Evolutionary conservation across 2,113 vertebrate species (phyloP).

Genomic region (Melospiza georgiana): DNA sequence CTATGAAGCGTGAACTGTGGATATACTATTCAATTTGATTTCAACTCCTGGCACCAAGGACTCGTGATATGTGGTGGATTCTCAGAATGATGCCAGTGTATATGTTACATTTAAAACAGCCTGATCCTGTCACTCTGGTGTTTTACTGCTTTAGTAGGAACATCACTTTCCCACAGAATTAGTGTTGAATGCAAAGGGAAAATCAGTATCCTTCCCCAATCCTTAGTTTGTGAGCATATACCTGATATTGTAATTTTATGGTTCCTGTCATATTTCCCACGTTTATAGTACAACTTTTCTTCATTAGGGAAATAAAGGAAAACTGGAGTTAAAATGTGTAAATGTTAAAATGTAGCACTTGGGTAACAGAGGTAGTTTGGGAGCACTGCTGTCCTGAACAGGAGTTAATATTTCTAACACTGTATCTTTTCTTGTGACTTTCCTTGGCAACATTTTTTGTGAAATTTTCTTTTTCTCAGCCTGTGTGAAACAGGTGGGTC

Average conservation of each 20-base stretch:
- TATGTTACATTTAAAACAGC: background rate
- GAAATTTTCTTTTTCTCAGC: background rate
- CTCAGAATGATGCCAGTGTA: background rate
- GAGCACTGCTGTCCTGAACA: background rate
- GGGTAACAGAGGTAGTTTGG: background rate
- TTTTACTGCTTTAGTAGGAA: background rate
- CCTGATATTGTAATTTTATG: background rate
- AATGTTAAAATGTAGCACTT: background rate
- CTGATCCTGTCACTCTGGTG: background rate
- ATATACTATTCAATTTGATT: background rate
- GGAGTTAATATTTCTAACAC: background rate
- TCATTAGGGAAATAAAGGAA: background rate
- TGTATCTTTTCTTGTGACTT: background rate
- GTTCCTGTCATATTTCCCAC: accelerated
- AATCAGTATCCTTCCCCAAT: accelerated
- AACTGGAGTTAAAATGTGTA: background rate
- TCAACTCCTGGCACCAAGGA: background rate
- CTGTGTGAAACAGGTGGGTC: conserved; percentile 9
- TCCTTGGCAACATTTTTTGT: background rate
- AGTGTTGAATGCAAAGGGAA: background rate
- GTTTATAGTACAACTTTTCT: background rate
- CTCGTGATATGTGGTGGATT: background rate
- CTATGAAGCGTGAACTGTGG: background rate
- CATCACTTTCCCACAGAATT: background rate
- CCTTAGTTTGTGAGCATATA: background rate